Conservation (phyloP, 2,113 vertebrate species). For the Nerophis ophidion region DNA sequence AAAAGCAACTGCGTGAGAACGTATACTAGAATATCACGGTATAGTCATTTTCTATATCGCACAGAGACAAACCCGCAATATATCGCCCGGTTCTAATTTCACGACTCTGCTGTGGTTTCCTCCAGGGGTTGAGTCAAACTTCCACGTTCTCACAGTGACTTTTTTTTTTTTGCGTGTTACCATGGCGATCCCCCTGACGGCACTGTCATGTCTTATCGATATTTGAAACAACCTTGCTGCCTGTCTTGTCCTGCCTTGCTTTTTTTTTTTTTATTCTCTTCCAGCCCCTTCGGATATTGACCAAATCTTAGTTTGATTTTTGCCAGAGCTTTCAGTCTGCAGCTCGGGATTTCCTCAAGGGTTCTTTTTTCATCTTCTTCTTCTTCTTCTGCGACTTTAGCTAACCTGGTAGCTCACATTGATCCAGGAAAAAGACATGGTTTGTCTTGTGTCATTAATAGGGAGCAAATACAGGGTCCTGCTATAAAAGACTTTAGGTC, state of each 20-base stretch:
- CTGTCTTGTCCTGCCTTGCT: conserved; percentile 3
- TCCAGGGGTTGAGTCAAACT: not conserved
- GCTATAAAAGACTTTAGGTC: conserved; percentile 12
- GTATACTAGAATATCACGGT: too few relatives aligned
- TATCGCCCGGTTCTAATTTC: too few relatives aligned
- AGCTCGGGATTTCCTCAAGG: conserved; percentile 29
- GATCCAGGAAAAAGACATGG: conserved; percentile 32
- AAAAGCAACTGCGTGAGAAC: too few relatives aligned
- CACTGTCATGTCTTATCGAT: not conserved
- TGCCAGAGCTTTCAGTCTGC: conserved; percentile 19
- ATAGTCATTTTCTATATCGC: too few relatives aligned
- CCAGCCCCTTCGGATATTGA: conserved; percentile 30
- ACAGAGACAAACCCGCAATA: too few relatives aligned
- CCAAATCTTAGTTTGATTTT: conserved; percentile 23
- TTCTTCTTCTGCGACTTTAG: not conserved
- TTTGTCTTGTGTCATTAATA: conserved; percentile 29
- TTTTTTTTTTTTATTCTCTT: conserved; percentile 7
- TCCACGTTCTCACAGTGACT: not conserved
- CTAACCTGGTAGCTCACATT: conserved; percentile 35
- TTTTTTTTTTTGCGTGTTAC: not conserved
- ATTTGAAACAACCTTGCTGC: conserved; percentile 1
- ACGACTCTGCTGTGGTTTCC: not conserved
- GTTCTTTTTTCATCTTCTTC: conserved; percentile 7
- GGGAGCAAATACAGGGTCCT: conserved; percentile 35
- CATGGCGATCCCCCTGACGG: not conserved